Conservation (phyloP, 2,888 invertebrate genomes). For the Monoplex corrugatus region DNA sequence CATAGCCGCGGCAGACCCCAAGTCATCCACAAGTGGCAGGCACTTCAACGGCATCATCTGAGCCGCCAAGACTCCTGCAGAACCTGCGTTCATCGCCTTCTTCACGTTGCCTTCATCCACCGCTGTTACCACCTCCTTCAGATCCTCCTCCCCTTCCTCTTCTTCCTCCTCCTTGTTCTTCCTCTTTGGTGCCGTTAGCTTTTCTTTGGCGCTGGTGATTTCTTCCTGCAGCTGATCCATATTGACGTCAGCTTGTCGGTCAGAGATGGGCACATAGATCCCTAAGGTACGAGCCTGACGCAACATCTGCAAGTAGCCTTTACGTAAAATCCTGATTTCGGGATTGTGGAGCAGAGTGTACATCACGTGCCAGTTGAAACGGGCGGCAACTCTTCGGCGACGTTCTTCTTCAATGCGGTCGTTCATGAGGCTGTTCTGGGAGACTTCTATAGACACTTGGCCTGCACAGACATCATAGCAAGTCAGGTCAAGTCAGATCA, state of each 20-base stretch:
- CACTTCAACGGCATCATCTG: no score
- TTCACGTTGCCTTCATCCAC: constrained; percentile 25
- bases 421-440: background rate
- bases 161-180: background rate
- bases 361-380: constrained; percentile 63
- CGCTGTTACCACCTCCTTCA: constrained; percentile 22
- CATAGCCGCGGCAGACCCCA: no score
- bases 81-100: background rate
- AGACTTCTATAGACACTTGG: no score
- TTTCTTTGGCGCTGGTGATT: constrained; percentile 35
- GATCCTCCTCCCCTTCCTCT: background rate
- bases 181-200: background rate
- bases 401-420: background rate
- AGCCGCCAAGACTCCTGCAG: background rate
- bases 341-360: constrained; percentile 69
- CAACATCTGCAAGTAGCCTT: constrained; percentile 57
- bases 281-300: constrained; percentile 52
- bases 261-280: constrained; percentile 52
- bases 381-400: constrained; percentile 46
- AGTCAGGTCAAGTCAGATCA: no score
- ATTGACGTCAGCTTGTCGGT: constrained; percentile 54
- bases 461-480: no score
- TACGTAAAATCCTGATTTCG: constrained; percentile 55
- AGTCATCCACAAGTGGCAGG: no score
- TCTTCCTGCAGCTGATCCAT: constrained; percentile 55